phyloP scores from a whole-genome alignment of 2,888 invertebrate genomes.

The Physocephala rufipes region DNA sequence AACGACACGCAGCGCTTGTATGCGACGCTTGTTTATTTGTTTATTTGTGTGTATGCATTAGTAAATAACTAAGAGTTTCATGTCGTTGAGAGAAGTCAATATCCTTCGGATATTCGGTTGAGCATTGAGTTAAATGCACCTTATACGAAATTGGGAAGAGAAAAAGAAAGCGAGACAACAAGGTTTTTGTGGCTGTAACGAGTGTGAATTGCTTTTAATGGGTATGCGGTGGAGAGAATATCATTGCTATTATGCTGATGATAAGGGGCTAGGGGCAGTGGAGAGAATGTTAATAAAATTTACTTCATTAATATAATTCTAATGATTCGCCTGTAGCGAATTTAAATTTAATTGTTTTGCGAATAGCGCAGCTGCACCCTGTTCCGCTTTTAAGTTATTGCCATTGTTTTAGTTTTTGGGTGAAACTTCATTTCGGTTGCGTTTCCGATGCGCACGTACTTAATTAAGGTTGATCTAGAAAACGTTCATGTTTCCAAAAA shows the following conservation, averaged over 20 bases:
- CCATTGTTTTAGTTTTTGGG: neutral
- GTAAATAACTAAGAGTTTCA: neutral
- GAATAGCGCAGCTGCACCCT: neutral
- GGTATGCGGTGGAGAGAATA: too few relatives aligned
- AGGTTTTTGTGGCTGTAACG: too few relatives aligned
- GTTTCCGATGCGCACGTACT: neutral
- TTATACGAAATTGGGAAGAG: too few relatives aligned
- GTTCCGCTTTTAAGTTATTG: neutral
- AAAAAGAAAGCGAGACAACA: too few relatives aligned
- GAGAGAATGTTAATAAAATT: too few relatives aligned
- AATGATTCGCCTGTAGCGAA: neutral
- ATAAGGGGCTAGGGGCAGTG: too few relatives aligned
- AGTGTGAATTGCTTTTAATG: too few relatives aligned
- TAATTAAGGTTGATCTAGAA: constrained; percentile 7
- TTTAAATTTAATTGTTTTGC: constrained; percentile 16
- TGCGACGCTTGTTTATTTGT: constrained; percentile 35
- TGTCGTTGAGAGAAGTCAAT: constrained; percentile 3
- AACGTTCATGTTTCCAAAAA: neutral
- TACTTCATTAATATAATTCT: neutral
- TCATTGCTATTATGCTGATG: too few relatives aligned
- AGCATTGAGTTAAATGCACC: too few relatives aligned
- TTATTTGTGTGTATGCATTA: neutral
- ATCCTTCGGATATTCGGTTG: too few relatives aligned
- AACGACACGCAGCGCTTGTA: constrained; percentile 44
- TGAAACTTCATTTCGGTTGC: neutral